Base-by-base conservation (phyloP, 2,797 vertebrate species). In the Syngnathus acus region DNA sequence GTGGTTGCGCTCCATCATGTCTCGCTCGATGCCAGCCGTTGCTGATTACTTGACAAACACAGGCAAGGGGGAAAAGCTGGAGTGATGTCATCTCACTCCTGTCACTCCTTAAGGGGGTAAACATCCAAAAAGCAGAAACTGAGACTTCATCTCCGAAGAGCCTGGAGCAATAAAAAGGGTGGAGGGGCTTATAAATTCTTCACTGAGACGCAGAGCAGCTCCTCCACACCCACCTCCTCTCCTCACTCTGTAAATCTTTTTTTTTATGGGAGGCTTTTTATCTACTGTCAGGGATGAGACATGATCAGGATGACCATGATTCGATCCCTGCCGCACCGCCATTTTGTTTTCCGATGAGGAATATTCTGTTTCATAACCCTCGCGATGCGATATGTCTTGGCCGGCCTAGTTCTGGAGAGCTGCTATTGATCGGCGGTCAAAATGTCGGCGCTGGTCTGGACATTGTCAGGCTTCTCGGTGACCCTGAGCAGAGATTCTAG, bases 211-310 rank as follows among this genome's bases (percentile, higher is more conserved):
- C 72, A 73, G 68, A 23, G 75, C 71, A 73, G 70, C 65, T 62
- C 67, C 38, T 66, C 65, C 21, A 63, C 69, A 68, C 65, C 38
- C n/a, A 2, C 48, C 9, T 26, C 66, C 47, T 50, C 66, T 67
- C 62, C 59, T 9, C 55, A 65, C 54, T 68, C 75, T 60, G 73
- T 85, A 84, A 86, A 88, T 87, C 80, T 75, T 66, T 23, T 61
- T 76, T 77, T 84, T 84, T 78, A 82, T 82, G 77, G 71, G 69
- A 73, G 72, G 68, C 63, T 68, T 72, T 78, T 82, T 69, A 73
- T 80, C 77, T 75, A 16, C 21, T 3, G 57, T 47, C 43, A 60
- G 38, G 65, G 64, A 21, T 47, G 72, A 67, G 77, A 76, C 48
- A 6, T 66, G 75, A 64, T 67, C 70, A 19, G 65, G 47, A 58